Evolutionary conservation across 2,888 invertebrate species (phyloP).

Genomic region (Polymixis flavicincta): DNA sequence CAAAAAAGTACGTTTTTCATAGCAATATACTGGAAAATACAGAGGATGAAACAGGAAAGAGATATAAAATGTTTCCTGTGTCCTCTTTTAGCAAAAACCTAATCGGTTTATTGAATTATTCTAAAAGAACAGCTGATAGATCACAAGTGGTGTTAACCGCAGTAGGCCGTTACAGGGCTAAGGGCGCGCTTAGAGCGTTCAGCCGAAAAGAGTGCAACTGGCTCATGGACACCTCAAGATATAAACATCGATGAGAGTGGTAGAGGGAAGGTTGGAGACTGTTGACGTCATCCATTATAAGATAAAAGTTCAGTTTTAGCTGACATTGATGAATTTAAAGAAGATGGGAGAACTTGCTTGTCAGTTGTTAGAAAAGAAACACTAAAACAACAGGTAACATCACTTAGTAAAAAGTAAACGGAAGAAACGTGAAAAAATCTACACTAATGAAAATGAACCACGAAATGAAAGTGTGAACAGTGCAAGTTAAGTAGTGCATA

Average conservation of each 20-base stretch:
- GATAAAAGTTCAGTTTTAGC: constrained; percentile 12
- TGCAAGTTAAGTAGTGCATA: constrained; percentile 46
- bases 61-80: background rate
- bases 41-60: background rate
- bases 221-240: constrained; percentile 63
- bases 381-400: constrained; percentile 12
- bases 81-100: background rate
- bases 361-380: background rate
- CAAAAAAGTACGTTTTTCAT: background rate
- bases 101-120: constrained; percentile 29
- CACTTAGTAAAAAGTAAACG: constrained; percentile 9
- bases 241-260: constrained; percentile 30
- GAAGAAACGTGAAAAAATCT: constrained; percentile 42
- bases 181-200: constrained; percentile 49
- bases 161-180: constrained; percentile 42
- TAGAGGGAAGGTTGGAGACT: constrained; percentile 32
- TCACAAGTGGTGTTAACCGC: constrained; percentile 42
- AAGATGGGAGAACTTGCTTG: background rate
- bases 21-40: background rate
- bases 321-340: background rate
- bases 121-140: constrained; percentile 30
- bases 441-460: constrained; percentile 4
- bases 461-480: constrained; percentile 38
- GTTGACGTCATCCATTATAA: constrained; percentile 51
- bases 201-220: constrained; percentile 59